phyloP scores from a whole-genome alignment of 2,797 vertebrate genomes.

The Psittacula derbiana region DNA sequence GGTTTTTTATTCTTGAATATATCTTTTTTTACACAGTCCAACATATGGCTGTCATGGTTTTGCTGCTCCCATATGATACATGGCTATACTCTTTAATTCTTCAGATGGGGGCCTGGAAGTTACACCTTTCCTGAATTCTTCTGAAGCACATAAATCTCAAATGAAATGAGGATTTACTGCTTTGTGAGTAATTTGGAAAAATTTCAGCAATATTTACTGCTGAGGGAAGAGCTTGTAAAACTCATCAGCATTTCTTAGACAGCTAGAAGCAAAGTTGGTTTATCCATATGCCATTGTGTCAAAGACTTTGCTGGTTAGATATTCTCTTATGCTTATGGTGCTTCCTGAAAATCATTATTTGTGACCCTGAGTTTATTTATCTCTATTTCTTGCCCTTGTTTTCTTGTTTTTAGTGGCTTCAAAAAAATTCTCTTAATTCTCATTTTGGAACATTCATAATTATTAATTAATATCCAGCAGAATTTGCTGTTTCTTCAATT shows the following conservation, averaged over 20 bases:
- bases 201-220: not conserved
- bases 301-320: not conserved
- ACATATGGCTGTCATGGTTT: not conserved
- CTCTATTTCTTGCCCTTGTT: not conserved
- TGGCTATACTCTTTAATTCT: not conserved
- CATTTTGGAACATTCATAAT: not conserved
- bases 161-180: not conserved
- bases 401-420: not conserved
- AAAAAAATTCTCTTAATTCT: not conserved
- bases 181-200: not conserved
- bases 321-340: not conserved
- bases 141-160: not conserved
- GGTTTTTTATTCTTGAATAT: not conserved
- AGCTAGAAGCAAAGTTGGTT: not conserved
- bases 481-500: not conserved
- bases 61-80: not conserved
- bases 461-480: not conserved
- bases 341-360: not conserved
- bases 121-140: not conserved
- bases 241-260: not conserved
- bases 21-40: not conserved
- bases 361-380: not conserved
- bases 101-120: not conserved
- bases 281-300: not conserved
- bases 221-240: not conserved